phyloP scores from a whole-genome alignment of 2,797 vertebrate genomes.

The Nyctalus aviator region DNA sequence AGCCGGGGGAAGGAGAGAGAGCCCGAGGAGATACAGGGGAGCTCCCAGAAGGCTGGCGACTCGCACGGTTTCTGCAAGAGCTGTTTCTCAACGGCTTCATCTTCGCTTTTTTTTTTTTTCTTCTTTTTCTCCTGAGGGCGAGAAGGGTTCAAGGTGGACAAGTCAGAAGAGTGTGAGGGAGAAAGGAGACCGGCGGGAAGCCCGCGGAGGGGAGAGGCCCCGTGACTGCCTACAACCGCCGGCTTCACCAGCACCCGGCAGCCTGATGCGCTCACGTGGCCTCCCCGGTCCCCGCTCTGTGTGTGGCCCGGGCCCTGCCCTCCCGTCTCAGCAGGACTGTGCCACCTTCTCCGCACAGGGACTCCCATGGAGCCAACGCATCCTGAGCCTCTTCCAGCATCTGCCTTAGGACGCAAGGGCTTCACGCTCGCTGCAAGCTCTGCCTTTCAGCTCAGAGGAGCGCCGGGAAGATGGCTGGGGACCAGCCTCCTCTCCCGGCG shows the following conservation, averaged over 20 bases:
- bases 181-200: neutral
- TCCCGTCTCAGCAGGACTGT: neutral
- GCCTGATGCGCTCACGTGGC: neutral
- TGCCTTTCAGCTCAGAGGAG: slow-evolving; percentile 41
- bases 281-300: neutral
- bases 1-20: slow-evolving; percentile 18
- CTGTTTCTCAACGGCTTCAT: neutral
- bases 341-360: neutral
- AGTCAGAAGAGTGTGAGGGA: neutral
- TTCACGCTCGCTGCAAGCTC: neutral
- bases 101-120: neutral
- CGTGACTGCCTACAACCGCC: accelerated
- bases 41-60: neutral
- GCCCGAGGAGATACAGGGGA: slow-evolving; percentile 30
- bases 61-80: neutral
- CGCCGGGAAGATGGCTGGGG: neutral
- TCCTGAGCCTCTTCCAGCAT: neutral
- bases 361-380: slow-evolving; percentile 34
- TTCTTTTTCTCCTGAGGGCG: neutral
- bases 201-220: neutral
- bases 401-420: slow-evolving; percentile 14
- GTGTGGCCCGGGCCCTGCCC: neutral
- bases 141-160: neutral
- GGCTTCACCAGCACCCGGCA: neutral
- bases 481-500: neutral